Base-by-base conservation (phyloP, 2,888 invertebrate genomes). In the Melikaiella ostensackeni region DNA sequence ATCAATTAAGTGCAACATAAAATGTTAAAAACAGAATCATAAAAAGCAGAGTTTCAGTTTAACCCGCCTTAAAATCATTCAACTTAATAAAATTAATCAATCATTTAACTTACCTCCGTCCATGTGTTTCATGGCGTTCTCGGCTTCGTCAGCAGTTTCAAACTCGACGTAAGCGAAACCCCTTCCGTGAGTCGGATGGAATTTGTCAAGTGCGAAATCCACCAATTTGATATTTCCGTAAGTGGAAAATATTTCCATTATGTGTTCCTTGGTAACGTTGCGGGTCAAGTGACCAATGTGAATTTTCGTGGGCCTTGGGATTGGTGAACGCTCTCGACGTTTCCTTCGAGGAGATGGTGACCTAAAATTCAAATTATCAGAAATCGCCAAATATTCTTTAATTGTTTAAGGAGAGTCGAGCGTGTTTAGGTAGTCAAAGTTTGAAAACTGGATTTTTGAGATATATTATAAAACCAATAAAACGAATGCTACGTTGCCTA, bases 81-180 rank as follows among this genome's bases (percentile, higher is more conserved):
- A 30, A 33, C 7, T n/a, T n/a, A n/a, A n/a, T n/a, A n/a, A n/a
- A n/a, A n/a, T 16, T n/a, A 78, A 70, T n/a, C 27, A 16, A 59
- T 35, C 50, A 73, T 63, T 46, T 55, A 62, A 73, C 55, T 64
- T 92, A 95, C 96, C 99, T 90, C 99, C 99, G 92, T 99, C 99
- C 99, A 99, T 99, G 89, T 99, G 98, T 92, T 99, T 99, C 95
- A 99, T 97, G 0, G 99, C 99, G 91, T 98, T 98, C 91, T 99
- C 98, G 27, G 99, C 99, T 91, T 99, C 98, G 84, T 99, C 99
- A 0, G 98, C 94, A 76, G 95, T 97, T 83, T 95, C 96, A 92
- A 96, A 99, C 89, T 99, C 99, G 2, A 99, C 97, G 91, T 99
- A 99, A 16, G 98, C 98, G 92, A 97, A 97, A 1, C 98, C 98